A percentile compares a stretch with the other conserved stretches of the same genome.
These are phyloP conservation scores for Megaceryle alcyon DNA, from an alignment of 2,797 vertebrate species.

Conservation along the genomic window DNA sequence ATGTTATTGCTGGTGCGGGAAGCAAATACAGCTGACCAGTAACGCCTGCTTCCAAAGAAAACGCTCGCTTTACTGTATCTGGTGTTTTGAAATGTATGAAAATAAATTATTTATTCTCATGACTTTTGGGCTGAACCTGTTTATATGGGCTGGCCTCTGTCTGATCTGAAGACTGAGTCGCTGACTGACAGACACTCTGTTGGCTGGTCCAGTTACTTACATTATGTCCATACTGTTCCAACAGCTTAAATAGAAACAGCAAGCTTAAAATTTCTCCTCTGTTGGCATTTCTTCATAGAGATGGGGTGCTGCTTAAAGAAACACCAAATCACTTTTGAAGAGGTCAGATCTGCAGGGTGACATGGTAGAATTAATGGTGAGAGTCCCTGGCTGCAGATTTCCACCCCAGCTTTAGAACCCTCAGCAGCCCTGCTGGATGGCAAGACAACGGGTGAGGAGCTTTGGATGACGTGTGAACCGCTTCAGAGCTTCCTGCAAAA, in stretches of 20 bases:
- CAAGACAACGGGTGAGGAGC: not conserved
- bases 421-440: not conserved
- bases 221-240: constrained; percentile 53
- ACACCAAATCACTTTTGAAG: constrained; percentile 39
- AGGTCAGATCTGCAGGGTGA: constrained; percentile 39
- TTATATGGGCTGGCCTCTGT: constrained; percentile 57
- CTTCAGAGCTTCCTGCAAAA: not conserved
- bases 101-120: constrained; percentile 71
- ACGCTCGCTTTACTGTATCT: constrained; percentile 42
- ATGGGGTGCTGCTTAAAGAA: constrained; percentile 61
- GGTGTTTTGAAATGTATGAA: constrained; percentile 23
- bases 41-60: constrained; percentile 47
- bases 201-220: constrained; percentile 38
- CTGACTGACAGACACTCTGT: constrained; percentile 48
- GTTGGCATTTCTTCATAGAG: constrained; percentile 64
- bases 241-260: constrained; percentile 60
- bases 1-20: constrained; percentile 39
- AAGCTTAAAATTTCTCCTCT: constrained; percentile 41
- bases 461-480: not conserved
- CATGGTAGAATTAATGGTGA: constrained; percentile 32
- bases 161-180: constrained; percentile 65
- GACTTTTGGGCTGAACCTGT: constrained; percentile 58
- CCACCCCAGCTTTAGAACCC: not conserved
- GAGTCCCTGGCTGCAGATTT: not conserved
- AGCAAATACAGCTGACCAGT: constrained; percentile 26